phyloP scores from a whole-genome alignment of 2,888 invertebrate species.

The Unio pictorum region DNA sequence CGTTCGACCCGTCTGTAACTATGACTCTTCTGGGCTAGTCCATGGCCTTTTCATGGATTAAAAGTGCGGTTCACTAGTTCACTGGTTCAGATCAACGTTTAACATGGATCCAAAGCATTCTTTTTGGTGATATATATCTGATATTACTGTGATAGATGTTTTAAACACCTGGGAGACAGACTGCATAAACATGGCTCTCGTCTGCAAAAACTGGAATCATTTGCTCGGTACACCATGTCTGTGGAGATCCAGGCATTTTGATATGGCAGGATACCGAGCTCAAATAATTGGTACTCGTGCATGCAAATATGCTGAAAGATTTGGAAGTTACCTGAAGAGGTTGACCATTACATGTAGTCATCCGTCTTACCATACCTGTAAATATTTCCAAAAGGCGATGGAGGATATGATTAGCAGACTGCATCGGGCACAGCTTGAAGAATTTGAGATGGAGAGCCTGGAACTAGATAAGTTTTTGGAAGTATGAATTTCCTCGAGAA shows the following conservation, averaged over 20 bases:
- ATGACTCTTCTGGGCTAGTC: too few relatives aligned
- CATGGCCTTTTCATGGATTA: too few relatives aligned
- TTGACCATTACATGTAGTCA: slow-evolving; percentile 53
- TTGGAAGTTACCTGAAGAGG: slow-evolving; percentile 44
- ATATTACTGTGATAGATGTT: slow-evolving; percentile 41
- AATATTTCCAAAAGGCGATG: slow-evolving; percentile 49
- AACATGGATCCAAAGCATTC: too few relatives aligned
- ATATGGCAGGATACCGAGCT: slow-evolving; percentile 47
- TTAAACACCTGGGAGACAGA: slow-evolving; percentile 39
- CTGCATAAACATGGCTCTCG: slow-evolving; percentile 34
- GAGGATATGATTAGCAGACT: slow-evolving; percentile 46
- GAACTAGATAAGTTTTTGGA: slow-evolving; percentile 60
- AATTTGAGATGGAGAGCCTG: slow-evolving; percentile 49
- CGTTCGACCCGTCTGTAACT: too few relatives aligned
- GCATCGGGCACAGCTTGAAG: slow-evolving; percentile 32
- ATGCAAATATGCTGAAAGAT: slow-evolving; percentile 43
- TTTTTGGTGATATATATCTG: slow-evolving; percentile 42
- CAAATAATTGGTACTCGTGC: slow-evolving; percentile 34
- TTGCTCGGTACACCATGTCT: slow-evolving; percentile 42
- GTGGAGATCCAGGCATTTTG: slow-evolving; percentile 49
- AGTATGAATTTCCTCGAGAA: slow-evolving; percentile 50
- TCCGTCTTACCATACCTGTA: slow-evolving; percentile 51
- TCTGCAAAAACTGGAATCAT: slow-evolving; percentile 49
- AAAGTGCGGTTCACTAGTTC: too few relatives aligned
- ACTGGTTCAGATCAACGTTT: too few relatives aligned